These are phyloP conservation scores for Microplitis mediator DNA, from an alignment of 1,140 invertebrate species.

Conservation along the genomic window DNA sequence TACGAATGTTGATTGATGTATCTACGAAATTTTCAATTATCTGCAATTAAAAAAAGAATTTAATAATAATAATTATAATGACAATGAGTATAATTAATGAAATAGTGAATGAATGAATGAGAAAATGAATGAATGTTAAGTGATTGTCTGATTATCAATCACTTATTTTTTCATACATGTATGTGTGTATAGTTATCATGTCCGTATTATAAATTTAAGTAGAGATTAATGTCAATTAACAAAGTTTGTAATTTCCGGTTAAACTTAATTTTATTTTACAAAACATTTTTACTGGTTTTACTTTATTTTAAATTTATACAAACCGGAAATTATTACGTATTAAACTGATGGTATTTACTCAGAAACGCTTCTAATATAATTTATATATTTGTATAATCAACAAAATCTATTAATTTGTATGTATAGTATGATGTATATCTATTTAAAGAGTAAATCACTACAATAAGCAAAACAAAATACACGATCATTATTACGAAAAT, in stretches of 20 bases:
- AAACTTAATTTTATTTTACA: too few species aligned
- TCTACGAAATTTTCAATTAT: slow-evolving; percentile 40
- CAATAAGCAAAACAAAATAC: not conserved
- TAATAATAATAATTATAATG: not conserved
- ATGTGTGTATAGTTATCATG: too few species aligned
- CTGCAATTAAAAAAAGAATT: slow-evolving; percentile 32
- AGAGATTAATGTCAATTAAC: not conserved
- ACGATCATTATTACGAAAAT: slow-evolving; percentile 2
- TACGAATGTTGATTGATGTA: slow-evolving; percentile 22
- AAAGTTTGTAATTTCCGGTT: slow-evolving; percentile 1
- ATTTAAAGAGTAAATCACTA: too few species aligned
- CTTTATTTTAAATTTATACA: not conserved
- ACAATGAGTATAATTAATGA: too few species aligned
- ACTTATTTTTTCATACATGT: too few species aligned
- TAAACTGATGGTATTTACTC: not conserved
- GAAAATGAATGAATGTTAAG: too few species aligned
- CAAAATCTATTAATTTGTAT: not conserved
- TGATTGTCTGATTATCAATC: too few species aligned
- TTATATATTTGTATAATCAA: not conserved
- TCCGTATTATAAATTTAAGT: not conserved
- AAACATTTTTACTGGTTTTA: not conserved
- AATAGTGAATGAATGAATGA: too few species aligned
- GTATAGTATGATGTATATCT: too few species aligned
- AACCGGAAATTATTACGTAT: not conserved
- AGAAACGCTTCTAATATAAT: not conserved